A percentile compares a stretch with the other conserved stretches of the same genome.
These are phyloP conservation scores for Cynopterus brachyotis DNA, from an alignment of 2,113 vertebrate genomes.

Conservation along the genomic window DNA sequence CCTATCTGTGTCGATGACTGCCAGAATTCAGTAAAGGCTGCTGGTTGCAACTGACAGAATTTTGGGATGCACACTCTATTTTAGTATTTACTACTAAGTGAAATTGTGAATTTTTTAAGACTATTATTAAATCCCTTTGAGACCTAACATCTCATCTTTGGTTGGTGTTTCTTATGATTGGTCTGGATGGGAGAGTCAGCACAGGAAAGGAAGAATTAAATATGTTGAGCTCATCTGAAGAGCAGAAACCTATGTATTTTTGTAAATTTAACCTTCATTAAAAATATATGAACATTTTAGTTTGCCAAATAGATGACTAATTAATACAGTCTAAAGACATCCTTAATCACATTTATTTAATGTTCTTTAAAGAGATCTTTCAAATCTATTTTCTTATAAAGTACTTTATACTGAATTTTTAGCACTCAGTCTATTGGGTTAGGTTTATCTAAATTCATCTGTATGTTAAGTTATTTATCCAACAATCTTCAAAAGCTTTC, in stretches of 20 bases:
- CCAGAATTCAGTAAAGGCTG: background rate
- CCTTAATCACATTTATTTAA: background rate
- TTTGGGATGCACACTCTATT: background rate
- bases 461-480: background rate
- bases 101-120: background rate
- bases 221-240: background rate
- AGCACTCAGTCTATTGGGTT: background rate
- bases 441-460: background rate
- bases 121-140: background rate
- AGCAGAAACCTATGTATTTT: background rate
- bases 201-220: background rate
- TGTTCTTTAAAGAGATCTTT: background rate
- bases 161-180: background rate
- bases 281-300: conserved; percentile 16
- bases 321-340: background rate
- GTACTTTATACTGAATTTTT: background rate
- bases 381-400: background rate
- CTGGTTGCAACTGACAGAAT: background rate
- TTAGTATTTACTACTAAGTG: background rate
- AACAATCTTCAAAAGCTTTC: background rate
- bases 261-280: background rate
- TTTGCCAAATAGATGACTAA: conserved; percentile 22
- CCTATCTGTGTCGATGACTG: background rate
- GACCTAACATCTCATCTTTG: background rate
- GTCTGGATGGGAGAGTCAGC: background rate